Percentiles rank a stretch among this genome's conserved stretches.
These are phyloP conservation scores for Sycobia sp. DNA, from an alignment of 1,140 invertebrate genomes.

Conservation along the genomic window DNA sequence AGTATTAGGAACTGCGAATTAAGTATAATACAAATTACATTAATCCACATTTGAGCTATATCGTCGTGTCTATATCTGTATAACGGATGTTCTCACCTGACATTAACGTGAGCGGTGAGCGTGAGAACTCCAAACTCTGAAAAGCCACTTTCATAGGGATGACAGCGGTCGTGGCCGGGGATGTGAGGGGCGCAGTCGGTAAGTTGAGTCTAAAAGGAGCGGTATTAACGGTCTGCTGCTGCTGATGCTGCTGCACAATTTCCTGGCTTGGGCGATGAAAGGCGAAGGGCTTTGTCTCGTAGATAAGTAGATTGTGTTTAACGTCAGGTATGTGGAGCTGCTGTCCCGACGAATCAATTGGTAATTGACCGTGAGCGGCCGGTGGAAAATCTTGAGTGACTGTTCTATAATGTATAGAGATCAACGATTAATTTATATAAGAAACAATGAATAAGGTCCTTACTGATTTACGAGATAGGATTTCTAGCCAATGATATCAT, in stretches of 20 bases:
- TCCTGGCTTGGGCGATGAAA: constrained; percentile 32
- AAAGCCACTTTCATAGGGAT: constrained; percentile 16
- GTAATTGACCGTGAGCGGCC: background rate
- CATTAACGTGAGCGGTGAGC: background rate
- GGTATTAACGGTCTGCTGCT: constrained; percentile 3
- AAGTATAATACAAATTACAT: no score
- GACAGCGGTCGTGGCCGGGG: constrained; percentile 27
- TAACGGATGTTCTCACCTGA: constrained; percentile 17
- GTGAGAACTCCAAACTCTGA: background rate
- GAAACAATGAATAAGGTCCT: background rate
- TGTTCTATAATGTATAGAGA: constrained; percentile 8
- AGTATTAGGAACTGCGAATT: no score
- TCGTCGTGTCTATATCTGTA: no score
- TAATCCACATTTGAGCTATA: no score
- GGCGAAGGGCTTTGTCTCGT: constrained; percentile 39
- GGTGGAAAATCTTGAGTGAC: background rate
- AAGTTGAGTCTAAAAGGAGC: constrained; percentile 39
- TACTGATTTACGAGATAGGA: no score
- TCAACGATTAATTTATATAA: background rate
- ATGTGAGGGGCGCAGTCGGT: constrained; percentile 36
- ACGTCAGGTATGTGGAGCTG: constrained; percentile 20
- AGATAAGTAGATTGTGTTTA: constrained; percentile 38
- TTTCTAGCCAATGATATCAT: no score
- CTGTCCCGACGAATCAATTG: constrained; percentile 20
- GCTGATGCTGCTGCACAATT: no score